Base-by-base conservation (phyloP, 2,797 vertebrate genomes). In the Ataeniobius toweri region DNA sequence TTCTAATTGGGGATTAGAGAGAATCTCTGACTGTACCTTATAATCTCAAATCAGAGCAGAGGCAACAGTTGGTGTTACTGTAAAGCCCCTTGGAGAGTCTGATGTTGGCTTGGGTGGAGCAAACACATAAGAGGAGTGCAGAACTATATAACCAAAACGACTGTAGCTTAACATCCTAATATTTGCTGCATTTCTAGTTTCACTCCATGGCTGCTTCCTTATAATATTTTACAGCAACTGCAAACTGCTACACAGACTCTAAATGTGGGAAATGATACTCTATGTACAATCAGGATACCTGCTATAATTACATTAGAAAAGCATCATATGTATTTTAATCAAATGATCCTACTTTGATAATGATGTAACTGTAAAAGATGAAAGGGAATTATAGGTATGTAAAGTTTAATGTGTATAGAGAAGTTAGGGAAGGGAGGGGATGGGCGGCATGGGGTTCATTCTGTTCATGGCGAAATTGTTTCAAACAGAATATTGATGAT, bases 401-500 rank as follows among this genome's bases (percentile, higher is more conserved):
- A 92, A 94, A 94, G 91, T 94, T 89, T 93, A 93, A 92, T 94
- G 92, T 95, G 95, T 93, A 95, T 93, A 95, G 92, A 91, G 89
- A 91, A 88, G 92, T 93, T 92, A 88, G 90, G 41, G 73, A 46
- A 56, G 71, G 55, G 55, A 41, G 55, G 72, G 83, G 89, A 76
- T 85, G 86, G 71, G 6, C 89, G 93, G 89, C 86, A 86, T 89
- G 92, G 93, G 93, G 91, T 89, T 91, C 85, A 92, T 94, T 95
- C 91, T 93, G 91, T 94, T 92, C 76, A 90, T 89, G 85, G 86
- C 76, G 58, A 93, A 89, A 89, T 85, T 86, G 88, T 92, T 95
- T 80, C 85, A 93, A 94, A 93, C 91, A 93, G 89, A 95, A 94
- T 93, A 94, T 94, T 94, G 94, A 96, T 94, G 93, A 95, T 93